Percentiles rank a stretch among this genome's conserved stretches.
Conservation (phyloP, 2,113 vertebrate species). For the Centropus unirufus region DNA sequence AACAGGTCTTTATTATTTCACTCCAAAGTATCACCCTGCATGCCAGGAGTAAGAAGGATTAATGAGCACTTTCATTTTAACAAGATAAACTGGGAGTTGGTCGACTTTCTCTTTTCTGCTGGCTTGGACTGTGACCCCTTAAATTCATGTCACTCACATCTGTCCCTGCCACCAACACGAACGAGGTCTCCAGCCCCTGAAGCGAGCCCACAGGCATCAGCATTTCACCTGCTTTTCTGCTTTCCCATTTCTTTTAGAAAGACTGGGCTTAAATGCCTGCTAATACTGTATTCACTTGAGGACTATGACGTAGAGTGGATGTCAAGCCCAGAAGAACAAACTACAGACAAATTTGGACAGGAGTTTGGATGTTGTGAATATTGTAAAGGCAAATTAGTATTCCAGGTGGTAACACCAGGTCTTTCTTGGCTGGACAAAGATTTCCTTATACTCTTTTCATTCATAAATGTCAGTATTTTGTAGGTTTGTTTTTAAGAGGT, state of each 20-base stretch:
- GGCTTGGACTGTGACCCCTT: background rate
- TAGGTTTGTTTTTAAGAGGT: background rate
- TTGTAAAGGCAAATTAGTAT: constrained; percentile 5
- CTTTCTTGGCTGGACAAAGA: background rate
- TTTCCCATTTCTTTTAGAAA: background rate
- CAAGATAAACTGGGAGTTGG: background rate
- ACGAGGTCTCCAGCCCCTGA: background rate
- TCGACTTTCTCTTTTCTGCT: background rate
- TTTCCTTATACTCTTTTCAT: background rate
- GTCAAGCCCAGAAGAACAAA: constrained; percentile 7
- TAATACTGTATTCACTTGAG: background rate
- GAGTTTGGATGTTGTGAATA: background rate
- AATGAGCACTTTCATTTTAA: background rate
- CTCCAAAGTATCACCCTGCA: background rate
- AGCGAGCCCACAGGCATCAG: background rate
- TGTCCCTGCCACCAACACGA: background rate
- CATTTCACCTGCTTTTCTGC: background rate
- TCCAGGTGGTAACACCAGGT: background rate
- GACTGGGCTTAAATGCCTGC: background rate
- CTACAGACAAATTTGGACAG: constrained; percentile 7
- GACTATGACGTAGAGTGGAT: background rate
- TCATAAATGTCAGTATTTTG: background rate
- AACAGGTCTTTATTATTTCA: background rate
- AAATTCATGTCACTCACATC: background rate
- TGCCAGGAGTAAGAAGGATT: background rate